Evolutionary conservation across 2,797 vertebrate genomes (phyloP).

Genomic region (Masticophis lateralis): DNA sequence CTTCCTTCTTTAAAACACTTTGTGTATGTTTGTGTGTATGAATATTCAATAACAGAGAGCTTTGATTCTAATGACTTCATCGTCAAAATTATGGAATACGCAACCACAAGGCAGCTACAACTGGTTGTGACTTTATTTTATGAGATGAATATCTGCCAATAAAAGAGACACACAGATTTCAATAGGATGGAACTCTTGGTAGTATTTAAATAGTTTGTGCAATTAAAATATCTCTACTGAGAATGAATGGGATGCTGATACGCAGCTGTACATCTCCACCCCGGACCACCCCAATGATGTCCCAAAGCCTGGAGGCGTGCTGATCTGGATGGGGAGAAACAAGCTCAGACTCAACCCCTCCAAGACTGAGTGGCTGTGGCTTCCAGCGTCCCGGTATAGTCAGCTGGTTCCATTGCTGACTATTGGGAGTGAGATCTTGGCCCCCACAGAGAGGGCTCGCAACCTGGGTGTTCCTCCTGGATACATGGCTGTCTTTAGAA

Average conservation of each 20-base stretch:
- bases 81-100: not conserved
- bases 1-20: constrained; percentile 35
- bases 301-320: too few relatives aligned
- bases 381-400: too few relatives aligned
- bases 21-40: not conserved
- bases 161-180: constrained; percentile 27
- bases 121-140: constrained; percentile 20
- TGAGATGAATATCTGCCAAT: constrained; percentile 21
- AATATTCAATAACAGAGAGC: not conserved
- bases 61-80: not conserved
- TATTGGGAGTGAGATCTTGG: too few relatives aligned
- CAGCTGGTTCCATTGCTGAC: too few relatives aligned
- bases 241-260: not conserved
- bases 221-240: not conserved
- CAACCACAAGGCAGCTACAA: not conserved
- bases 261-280: too few relatives aligned
- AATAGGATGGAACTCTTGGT: constrained; percentile 44
- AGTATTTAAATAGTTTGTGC: constrained; percentile 28
- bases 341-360: too few relatives aligned
- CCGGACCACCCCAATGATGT: too few relatives aligned
- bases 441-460: too few relatives aligned
- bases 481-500: too few relatives aligned
- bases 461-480: too few relatives aligned
- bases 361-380: too few relatives aligned
- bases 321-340: too few relatives aligned